Conservation (phyloP, 2,797 vertebrate genomes). For the Etheostoma nigrum region DNA sequence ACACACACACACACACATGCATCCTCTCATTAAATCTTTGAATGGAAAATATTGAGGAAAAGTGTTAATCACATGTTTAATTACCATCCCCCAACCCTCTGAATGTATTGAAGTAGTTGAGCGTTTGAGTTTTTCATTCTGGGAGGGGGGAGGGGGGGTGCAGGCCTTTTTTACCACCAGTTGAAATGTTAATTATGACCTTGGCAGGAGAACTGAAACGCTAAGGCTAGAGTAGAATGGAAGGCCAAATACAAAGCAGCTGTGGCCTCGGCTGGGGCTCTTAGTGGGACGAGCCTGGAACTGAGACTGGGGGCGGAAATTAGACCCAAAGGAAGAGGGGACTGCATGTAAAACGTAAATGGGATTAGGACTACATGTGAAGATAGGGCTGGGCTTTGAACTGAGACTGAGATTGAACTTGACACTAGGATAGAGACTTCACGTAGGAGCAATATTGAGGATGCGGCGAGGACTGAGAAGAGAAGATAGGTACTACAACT, state of each 20-base stretch:
- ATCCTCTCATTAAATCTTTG: constrained; percentile 63
- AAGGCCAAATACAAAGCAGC: constrained; percentile 89
- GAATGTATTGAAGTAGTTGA: constrained; percentile 74
- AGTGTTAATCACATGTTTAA: constrained; percentile 78
- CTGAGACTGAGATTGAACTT: not conserved
- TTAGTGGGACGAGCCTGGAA: constrained; percentile 10
- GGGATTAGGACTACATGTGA: not conserved
- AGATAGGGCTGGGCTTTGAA: not conserved
- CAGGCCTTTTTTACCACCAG: constrained; percentile 76
- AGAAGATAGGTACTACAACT: not conserved
- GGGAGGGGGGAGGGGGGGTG: constrained; percentile 5
- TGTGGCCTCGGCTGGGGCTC: constrained; percentile 79
- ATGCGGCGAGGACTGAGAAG: not conserved
- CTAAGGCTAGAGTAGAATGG: constrained; percentile 80
- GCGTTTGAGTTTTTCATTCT: constrained; percentile 50
- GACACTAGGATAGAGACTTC: not conserved
- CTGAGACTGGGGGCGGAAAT: not conserved
- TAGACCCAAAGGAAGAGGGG: not conserved
- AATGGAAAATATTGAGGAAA: constrained; percentile 67
- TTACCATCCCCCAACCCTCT: constrained; percentile 42
- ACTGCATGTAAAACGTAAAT: not conserved
- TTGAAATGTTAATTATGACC: constrained; percentile 90
- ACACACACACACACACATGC: constrained; percentile 21
- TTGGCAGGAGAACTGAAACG: constrained; percentile 88
- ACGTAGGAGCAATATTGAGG: not conserved